Conservation (phyloP, 2,797 vertebrate genomes). For the Tiaroga cobitis region DNA sequence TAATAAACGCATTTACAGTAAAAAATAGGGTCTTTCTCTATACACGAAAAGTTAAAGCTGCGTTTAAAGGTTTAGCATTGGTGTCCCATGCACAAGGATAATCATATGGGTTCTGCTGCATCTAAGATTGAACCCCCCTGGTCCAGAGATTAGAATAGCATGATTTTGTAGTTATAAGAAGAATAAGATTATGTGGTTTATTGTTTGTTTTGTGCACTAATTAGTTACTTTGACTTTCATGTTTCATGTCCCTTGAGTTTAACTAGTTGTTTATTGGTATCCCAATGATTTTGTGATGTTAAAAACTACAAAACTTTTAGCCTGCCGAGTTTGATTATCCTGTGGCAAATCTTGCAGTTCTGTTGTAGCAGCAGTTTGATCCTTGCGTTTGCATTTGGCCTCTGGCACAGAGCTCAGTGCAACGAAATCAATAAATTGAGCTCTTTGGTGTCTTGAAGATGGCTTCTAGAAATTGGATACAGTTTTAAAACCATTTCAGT, state of each 20-base stretch:
- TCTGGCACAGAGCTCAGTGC: neutral
- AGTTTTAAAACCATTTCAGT: neutral
- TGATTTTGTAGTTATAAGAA: neutral
- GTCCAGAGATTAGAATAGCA: neutral
- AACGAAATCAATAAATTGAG: constrained; percentile 42
- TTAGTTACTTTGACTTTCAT: neutral
- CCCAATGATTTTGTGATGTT: neutral
- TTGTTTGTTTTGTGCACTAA: neutral
- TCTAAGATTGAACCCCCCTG: neutral
- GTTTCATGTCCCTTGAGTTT: neutral
- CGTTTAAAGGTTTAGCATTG: neutral
- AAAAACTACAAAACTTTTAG: neutral
- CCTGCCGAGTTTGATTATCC: neutral
- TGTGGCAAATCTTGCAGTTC: neutral
- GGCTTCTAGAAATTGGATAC: constrained; percentile 21
- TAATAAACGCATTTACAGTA: neutral
- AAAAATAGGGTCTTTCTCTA: no score
- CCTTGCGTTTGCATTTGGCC: neutral
- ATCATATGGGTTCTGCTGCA: neutral
- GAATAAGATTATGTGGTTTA: neutral
- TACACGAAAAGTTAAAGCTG: no score
- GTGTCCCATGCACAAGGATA: neutral
- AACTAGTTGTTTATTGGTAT: neutral
- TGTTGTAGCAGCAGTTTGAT: neutral
- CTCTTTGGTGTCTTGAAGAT: constrained; percentile 23